Evolutionary conservation across 1,140 invertebrate genomes (phyloP), one percentile per base, ranked within the genome.

Genomic region (Dreissena polymorpha): DNA sequence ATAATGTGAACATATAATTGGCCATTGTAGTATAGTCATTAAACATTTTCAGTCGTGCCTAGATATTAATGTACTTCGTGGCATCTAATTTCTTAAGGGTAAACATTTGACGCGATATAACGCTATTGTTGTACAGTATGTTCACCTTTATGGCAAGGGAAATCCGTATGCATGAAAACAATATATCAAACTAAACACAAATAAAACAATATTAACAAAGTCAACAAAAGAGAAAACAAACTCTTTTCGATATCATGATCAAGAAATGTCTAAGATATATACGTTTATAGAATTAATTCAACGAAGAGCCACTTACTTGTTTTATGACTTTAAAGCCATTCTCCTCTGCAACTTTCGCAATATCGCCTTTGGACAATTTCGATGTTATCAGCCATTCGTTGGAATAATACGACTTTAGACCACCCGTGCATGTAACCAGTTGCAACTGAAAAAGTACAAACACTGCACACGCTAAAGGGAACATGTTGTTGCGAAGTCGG

Each of bases 371-470:
- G 21, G 27, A n/a, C 13, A 23, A 12, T 18, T 16, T 27, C 21
- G 64, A 50, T 23, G 53, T 69, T 2, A 78, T 13, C 39, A 78
- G 39, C 76, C 76, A 78, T 60, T 78, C 65, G 21, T 78, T 70
- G 23, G 63, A 68, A 39, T 69, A 78, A 53, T 69, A 53, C 39
- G 53, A 64, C 13, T 57, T 57, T 29, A 51, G 51, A 69, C 76
- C 76, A 8, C 76, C 76, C 16, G 3, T 23, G 21, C 57, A 60
- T n/a, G 16, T 60, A 60, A 60, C 57, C 39, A 39, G 39, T 39
- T 39, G 39, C 39, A 39, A 39, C 39, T 39, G 39, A 39, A 39
- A 8, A 39, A 39, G 39, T 39, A 39, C 39, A 39, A 39, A 8
- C 39, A 39, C 39, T 39, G 8, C 39, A 39, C 39, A 5, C 8